phyloP scores from a whole-genome alignment of 2,888 invertebrate genomes.

The Drosophila lacicola region DNA sequence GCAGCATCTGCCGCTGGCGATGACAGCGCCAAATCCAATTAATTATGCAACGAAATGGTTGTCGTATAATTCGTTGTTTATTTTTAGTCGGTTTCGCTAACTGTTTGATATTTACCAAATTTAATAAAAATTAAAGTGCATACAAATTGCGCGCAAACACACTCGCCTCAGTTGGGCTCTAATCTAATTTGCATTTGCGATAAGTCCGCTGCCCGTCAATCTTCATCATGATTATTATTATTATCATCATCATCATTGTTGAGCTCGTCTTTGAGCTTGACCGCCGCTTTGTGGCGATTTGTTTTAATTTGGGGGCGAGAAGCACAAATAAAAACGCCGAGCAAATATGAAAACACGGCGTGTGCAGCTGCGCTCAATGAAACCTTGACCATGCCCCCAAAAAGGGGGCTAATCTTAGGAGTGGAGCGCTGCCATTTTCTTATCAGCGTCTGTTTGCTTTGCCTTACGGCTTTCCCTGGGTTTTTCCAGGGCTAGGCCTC shows the following conservation, averaged over 20 bases:
- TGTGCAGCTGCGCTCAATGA: conserved; percentile 22
- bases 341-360: conserved; percentile 28
- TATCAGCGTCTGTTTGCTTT: conserved; percentile 58
- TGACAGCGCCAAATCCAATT: conserved; percentile 36
- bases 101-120: conserved; percentile 49
- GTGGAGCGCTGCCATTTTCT: conserved; percentile 23
- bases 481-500: conserved; percentile 24
- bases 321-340: conserved; percentile 9
- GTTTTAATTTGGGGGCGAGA: conserved; percentile 57
- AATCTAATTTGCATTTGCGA: conserved; percentile 76
- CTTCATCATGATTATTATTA: conserved; percentile 43
- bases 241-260: conserved; percentile 28
- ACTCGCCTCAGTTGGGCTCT: conserved; percentile 27
- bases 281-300: conserved; percentile 58
- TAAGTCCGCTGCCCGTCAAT: conserved; percentile 33
- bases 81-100: conserved; percentile 25
- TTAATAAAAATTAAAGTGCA: conserved; percentile 72
- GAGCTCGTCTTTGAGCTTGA: conserved; percentile 46
- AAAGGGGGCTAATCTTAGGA: conserved; percentile 46
- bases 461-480: conserved; percentile 10
- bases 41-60: conserved; percentile 42
- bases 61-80: conserved; percentile 38
- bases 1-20: conserved; percentile 1
- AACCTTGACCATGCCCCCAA: conserved; percentile 33
- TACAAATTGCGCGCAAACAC: conserved; percentile 54